Evolutionary conservation across 1,140 invertebrate genomes (phyloP), one percentile per base, ranked within the genome.

Genomic region (Apis florea): DNA sequence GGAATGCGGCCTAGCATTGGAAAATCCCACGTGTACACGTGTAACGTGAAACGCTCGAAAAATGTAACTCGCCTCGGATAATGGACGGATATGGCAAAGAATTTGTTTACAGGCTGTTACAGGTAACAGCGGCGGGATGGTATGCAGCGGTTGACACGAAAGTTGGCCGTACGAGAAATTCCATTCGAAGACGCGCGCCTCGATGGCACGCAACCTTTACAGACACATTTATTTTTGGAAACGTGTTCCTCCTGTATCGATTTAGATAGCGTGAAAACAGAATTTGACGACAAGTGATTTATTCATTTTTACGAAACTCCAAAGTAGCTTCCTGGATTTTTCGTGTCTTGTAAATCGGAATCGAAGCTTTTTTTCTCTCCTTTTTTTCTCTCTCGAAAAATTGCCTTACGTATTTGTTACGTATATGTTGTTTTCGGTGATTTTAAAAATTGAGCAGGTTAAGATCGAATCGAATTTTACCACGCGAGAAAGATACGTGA

Each of bases 141-240:
- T 59, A 61, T 73, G 71, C 71, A 73, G 69, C 51, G 26, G 72
- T 74, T 74, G 59, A 63, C 71, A 63, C 49, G 73, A 75, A 75
- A 75, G 73, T 75, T 64, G 59, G 59, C 21, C 59, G 59, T 75
- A 53, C 72, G 59, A 64, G 73, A 53, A 53, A 64, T 75, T 75
- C 73, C 59, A 59, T 72, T 75, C 72, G 72, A 75, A 58, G 59
- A 75, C 19, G 21, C 31, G 53, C 53, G 21, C 26, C 54, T 51
- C 70, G 31, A 72, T 58, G 69, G 69, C 31, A 49, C 21, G 19
- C 72, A 51, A n/a, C 24, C 56, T 51, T 21, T 61, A 15, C 3
- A 61, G 58, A 63, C 19, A 63, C 19, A 64, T 58, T 75, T 64
- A 64, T 64, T 75, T 75, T 64, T 75, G 72, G 72, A 75, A 26